Conservation (phyloP, 2,797 vertebrate species). For the Coluber constrictor region DNA sequence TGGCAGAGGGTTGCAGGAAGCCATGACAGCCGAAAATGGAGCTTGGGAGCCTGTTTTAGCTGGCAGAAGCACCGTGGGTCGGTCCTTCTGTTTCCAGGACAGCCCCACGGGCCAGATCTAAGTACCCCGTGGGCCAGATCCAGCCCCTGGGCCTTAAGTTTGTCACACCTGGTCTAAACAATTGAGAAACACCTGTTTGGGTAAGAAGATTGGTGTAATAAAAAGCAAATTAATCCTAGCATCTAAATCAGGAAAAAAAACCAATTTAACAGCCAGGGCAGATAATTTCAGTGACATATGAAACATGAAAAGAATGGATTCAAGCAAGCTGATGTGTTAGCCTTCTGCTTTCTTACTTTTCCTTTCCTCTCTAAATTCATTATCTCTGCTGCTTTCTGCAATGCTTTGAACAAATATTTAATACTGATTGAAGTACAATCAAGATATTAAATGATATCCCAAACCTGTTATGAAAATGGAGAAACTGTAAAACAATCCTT, state of each 20-base stretch:
- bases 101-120: too few species aligned
- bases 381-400: background rate
- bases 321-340: background rate
- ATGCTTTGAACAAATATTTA: constrained; percentile 5
- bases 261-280: background rate
- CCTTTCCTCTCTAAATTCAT: constrained; percentile 2
- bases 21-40: too few species aligned
- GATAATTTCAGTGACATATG: background rate
- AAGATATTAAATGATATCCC: constrained; percentile 22
- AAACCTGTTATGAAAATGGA: background rate
- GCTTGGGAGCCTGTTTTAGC: too few species aligned
- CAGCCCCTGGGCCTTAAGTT: too few species aligned
- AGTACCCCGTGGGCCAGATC: too few species aligned
- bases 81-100: too few species aligned
- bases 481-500: background rate
- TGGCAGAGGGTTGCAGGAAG: too few species aligned
- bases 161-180: background rate
- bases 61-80: too few species aligned
- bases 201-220: background rate
- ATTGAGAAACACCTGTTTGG: background rate
- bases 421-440: constrained; percentile 2
- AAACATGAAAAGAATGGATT: background rate
- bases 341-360: background rate
- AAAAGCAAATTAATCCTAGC: background rate
- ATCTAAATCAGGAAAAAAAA: background rate